Evolutionary conservation across 1,140 invertebrate genomes (phyloP).

Genomic region (Philotrypesis tridentata): DNA sequence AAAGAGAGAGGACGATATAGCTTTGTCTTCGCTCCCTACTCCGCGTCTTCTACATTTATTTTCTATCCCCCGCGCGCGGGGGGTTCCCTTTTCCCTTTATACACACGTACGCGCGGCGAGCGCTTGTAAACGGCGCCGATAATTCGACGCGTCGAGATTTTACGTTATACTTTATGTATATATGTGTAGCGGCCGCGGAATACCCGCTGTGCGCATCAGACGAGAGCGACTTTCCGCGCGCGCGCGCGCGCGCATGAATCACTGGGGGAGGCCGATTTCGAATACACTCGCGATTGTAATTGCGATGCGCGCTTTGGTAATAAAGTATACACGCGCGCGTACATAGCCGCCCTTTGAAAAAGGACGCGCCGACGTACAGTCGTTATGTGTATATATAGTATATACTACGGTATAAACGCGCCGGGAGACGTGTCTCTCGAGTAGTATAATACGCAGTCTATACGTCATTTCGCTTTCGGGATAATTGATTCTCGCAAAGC

Average conservation of each 20-base stretch:
- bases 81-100: not conserved
- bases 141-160: not conserved
- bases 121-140: not conserved
- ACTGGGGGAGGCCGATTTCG: not conserved
- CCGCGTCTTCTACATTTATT: not conserved
- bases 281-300: not conserved
- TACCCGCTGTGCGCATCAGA: not conserved
- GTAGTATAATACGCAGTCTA: not conserved
- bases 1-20: not conserved
- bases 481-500: not conserved
- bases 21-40: not conserved
- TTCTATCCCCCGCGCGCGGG: not conserved
- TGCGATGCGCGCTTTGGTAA: not conserved
- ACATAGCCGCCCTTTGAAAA: too few species aligned
- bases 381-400: too few species aligned
- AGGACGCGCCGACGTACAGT: too few species aligned
- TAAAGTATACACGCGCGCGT: too few species aligned
- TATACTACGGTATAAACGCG: too few species aligned
- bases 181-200: too few species aligned
- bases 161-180: too few species aligned
- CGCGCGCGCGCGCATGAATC: not conserved
- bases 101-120: not conserved
- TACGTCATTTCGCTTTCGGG: not conserved
- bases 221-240: not conserved
- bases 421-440: too few species aligned